A percentile compares a stretch with the other conserved stretches of the same genome.
These are phyloP conservation scores for Condylura cristata DNA, from an alignment of 2,113 vertebrate genomes.

Conservation along the genomic window DNA sequence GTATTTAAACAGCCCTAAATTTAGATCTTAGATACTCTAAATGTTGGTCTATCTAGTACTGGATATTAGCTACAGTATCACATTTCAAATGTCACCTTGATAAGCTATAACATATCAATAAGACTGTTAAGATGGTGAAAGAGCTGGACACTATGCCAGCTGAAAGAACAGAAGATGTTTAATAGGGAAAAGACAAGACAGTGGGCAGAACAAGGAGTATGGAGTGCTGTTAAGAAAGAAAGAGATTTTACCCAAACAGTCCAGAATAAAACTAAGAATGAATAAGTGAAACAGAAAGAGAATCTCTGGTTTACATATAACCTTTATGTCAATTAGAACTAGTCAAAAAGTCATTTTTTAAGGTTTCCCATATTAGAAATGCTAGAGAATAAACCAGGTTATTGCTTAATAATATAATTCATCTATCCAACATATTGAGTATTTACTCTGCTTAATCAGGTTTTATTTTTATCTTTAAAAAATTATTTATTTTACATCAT, in stretches of 20 bases:
- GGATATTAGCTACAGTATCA: not conserved
- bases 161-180: not conserved
- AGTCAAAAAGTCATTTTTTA: not conserved
- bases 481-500: no score
- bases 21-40: not conserved
- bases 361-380: not conserved
- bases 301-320: conserved; percentile 35
- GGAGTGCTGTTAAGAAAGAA: not conserved
- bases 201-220: not conserved
- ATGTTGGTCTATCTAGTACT: not conserved
- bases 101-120: not conserved
- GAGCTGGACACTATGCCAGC: not conserved
- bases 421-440: not conserved
- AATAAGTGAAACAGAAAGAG: not conserved
- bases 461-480: no score
- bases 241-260: not conserved
- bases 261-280: conserved; percentile 18
- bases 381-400: conserved; percentile 5
- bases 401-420: not conserved
- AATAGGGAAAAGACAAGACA: not conserved
- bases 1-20: not conserved
- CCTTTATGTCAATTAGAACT: not conserved
- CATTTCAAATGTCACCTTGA: not conserved
- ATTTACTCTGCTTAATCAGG: not conserved
- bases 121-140: not conserved